Conservation (phyloP, 2,113 vertebrate species). For the Lasiurus cinereus region DNA sequence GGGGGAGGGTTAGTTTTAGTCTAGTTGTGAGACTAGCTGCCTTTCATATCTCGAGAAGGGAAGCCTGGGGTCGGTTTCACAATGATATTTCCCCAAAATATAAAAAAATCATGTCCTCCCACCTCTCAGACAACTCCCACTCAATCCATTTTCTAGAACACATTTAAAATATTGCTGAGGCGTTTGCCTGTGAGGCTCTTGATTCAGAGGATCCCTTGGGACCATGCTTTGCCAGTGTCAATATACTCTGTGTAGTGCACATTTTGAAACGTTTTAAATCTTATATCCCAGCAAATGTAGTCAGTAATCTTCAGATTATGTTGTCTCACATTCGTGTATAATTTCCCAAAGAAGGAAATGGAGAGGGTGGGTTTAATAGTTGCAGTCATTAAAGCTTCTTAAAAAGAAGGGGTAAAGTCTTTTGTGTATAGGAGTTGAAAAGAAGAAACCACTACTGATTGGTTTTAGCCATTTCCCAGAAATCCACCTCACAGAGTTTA, state of each 20-base stretch:
- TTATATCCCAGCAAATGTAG: constrained; percentile 15
- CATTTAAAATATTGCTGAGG: neutral
- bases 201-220: neutral
- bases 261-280: constrained; percentile 48
- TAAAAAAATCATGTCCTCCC: neutral
- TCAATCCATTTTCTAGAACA: neutral
- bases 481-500: neutral
- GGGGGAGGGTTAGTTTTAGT: neutral
- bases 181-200: neutral
- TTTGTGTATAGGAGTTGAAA: constrained; percentile 68
- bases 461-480: constrained; percentile 70
- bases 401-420: neutral
- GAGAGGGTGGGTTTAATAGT: neutral
- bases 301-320: constrained; percentile 32
- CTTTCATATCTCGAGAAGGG: neutral
- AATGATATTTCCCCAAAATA: constrained; percentile 14
- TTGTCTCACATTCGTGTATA: neutral
- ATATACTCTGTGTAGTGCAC: neutral
- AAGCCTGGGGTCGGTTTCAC: neutral
- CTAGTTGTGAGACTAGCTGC: neutral
- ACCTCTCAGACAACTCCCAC: neutral
- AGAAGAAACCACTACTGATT: constrained; percentile 73
- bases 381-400: neutral
- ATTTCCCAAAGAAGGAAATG: constrained; percentile 64
- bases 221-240: neutral